Percentiles rank a stretch among this genome's conserved stretches.
phyloP scores from a whole-genome alignment of 2,113 vertebrate genomes.

The Machaerirhynchus nigripectus region DNA sequence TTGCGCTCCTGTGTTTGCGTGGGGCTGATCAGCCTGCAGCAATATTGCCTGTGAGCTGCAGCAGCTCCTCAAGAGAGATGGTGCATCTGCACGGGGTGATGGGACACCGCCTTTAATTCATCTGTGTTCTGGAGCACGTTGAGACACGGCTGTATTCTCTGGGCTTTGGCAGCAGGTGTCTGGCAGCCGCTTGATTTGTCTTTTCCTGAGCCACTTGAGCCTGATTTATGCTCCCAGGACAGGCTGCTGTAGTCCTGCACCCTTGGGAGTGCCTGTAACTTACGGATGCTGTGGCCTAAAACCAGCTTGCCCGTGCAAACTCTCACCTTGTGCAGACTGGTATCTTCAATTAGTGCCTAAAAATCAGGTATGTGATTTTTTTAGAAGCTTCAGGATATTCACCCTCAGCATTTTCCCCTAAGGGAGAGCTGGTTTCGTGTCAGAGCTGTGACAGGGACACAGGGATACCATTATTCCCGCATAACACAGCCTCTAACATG shows the following conservation, averaged over 20 bases:
- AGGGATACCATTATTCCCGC: too few species aligned
- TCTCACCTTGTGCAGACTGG: background rate
- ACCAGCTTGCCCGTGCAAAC: fast-evolving
- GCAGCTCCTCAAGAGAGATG: background rate
- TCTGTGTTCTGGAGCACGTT: background rate
- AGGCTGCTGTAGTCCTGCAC: background rate
- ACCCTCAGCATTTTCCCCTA: background rate
- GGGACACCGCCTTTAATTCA: background rate
- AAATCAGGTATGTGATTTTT: background rate
- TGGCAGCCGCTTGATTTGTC: background rate
- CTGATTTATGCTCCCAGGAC: background rate
- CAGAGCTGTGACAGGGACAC: background rate
- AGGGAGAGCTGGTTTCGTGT: background rate
- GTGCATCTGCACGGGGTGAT: background rate
- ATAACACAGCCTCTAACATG: background rate
- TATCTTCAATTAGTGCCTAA: background rate
- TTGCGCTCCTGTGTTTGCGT: background rate
- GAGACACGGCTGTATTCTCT: background rate
- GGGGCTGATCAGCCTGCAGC: background rate
- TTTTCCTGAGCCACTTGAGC: background rate
- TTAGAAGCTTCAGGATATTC: background rate
- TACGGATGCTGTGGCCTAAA: background rate
- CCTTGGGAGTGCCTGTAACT: background rate
- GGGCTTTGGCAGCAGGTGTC: background rate
- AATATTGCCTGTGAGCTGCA: background rate